These are phyloP conservation scores for Drosophila kohkoa DNA, from an alignment of 1,140 invertebrate species.

Conservation along the genomic window DNA sequence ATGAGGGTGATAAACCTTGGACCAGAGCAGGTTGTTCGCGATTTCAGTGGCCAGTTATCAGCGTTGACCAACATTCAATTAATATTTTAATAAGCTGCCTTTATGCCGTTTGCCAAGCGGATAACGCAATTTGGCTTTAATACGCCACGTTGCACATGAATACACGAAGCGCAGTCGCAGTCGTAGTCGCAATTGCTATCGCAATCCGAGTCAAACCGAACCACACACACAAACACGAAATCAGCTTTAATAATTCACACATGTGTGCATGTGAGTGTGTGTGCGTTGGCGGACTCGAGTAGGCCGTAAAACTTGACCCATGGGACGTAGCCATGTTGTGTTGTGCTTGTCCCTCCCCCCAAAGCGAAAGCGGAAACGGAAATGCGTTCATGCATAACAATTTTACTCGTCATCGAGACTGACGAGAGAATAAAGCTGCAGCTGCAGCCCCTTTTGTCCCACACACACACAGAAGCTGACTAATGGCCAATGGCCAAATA, in stretches of 20 bases:
- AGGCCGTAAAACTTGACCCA: constrained; percentile 30
- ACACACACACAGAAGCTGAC: constrained; percentile 2
- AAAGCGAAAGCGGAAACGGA: constrained; percentile 56
- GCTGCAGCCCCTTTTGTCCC: background rate
- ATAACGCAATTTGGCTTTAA: constrained; percentile 78
- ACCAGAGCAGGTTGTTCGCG: constrained; percentile 18
- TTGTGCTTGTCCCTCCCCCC: background rate
- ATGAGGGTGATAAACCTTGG: constrained; percentile 49
- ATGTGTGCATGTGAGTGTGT: constrained; percentile 9
- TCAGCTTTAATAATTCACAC: constrained; percentile 68
- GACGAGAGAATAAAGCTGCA: constrained; percentile 9
- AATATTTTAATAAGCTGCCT: constrained; percentile 82
- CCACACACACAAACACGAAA: constrained; percentile 30
- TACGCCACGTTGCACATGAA: constrained; percentile 56
- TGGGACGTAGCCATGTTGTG: constrained; percentile 14
- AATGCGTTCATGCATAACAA: constrained; percentile 66
- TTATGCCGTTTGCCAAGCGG: constrained; percentile 71
- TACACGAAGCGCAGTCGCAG: constrained; percentile 32
- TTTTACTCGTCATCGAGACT: constrained; percentile 40
- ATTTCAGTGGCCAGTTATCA: constrained; percentile 57
- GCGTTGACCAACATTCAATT: constrained; percentile 74
- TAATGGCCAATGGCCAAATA: constrained; percentile 35
- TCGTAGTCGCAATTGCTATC: constrained; percentile 1
- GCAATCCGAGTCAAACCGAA: background rate
- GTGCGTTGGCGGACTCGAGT: background rate